Evolutionary conservation across 2,113 vertebrate genomes (phyloP).

Genomic region (Sitta europaea): DNA sequence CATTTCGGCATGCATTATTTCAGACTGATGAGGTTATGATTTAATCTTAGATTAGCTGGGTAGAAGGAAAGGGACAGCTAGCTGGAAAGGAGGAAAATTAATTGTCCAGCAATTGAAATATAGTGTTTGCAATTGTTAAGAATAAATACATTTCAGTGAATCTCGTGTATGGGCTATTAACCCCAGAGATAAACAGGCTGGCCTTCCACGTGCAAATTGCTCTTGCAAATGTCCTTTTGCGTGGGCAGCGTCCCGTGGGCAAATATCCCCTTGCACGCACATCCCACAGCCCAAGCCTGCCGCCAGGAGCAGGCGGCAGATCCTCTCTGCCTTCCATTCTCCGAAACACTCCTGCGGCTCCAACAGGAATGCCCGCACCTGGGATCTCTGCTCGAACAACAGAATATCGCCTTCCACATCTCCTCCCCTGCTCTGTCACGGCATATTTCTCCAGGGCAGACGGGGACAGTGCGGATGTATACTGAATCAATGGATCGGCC

Average conservation of each 20-base stretch:
- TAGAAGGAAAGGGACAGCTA: not conserved
- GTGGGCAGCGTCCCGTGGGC: not conserved
- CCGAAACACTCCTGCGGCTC: not conserved
- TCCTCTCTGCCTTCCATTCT: not conserved
- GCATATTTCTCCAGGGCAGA: not conserved
- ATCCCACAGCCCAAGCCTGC: not conserved
- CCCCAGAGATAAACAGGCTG: not conserved
- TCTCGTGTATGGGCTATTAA: not conserved
- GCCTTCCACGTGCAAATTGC: not conserved
- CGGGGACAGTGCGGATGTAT: rapidly evolving
- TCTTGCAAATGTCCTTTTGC: too few relatives aligned
- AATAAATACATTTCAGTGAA: not conserved
- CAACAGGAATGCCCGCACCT: rapidly evolving
- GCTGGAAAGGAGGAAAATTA: not conserved
- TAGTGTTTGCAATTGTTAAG: not conserved
- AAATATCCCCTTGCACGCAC: not conserved
- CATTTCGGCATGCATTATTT: not conserved
- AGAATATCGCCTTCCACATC: not conserved
- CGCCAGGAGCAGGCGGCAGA: not conserved
- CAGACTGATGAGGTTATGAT: not conserved
- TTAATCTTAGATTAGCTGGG: not conserved
- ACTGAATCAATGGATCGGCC: not conserved
- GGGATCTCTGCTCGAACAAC: not conserved
- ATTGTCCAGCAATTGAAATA: not conserved
- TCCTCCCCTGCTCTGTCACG: not conserved